Percentiles rank a stretch among this genome's conserved stretches.
These are phyloP conservation scores for Lamproptera curius DNA, from an alignment of 2,888 invertebrate species.

Conservation along the genomic window DNA sequence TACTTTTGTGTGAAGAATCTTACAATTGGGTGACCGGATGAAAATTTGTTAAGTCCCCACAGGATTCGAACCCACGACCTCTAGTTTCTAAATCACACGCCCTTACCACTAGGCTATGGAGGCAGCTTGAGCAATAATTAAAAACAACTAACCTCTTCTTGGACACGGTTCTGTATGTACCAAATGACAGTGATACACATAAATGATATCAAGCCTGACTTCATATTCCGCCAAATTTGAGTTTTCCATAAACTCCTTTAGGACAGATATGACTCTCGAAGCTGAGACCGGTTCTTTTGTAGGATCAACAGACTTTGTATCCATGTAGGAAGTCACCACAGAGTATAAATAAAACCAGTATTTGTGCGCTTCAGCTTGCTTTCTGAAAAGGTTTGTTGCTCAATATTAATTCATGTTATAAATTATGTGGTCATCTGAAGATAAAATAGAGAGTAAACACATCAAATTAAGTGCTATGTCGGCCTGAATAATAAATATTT, in stretches of 20 bases:
- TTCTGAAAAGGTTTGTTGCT: slow-evolving; percentile 71
- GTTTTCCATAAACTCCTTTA: slow-evolving; percentile 90
- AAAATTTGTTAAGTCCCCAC: too few relatives aligned
- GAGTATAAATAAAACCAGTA: slow-evolving; percentile 95
- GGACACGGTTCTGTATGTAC: slow-evolving; percentile 73
- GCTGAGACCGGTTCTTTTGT: slow-evolving; percentile 35
- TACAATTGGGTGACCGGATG: too few relatives aligned
- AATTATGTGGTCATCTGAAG: too few relatives aligned
- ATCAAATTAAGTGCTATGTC: too few relatives aligned
- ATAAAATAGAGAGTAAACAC: too few relatives aligned
- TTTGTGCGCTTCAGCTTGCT: slow-evolving; percentile 83
- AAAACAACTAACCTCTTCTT: slow-evolving; percentile 54
- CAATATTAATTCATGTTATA: too few relatives aligned
- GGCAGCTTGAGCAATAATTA: too few relatives aligned
- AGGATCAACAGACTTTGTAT: slow-evolving; percentile 22
- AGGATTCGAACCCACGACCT: too few relatives aligned
- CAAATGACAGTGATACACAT: slow-evolving; percentile 89
- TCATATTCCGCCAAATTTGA: slow-evolving; percentile 91
- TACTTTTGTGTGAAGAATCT: too few relatives aligned
- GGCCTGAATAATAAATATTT: too few relatives aligned
- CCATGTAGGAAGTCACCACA: slow-evolving; percentile 80
- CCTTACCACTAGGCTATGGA: too few relatives aligned
- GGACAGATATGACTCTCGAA: slow-evolving; percentile 63
- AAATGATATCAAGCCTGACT: slow-evolving; percentile 86
- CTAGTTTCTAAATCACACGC: too few relatives aligned